Base-by-base conservation (phyloP, 2,797 vertebrate species). In the Dermochelys coriacea region DNA sequence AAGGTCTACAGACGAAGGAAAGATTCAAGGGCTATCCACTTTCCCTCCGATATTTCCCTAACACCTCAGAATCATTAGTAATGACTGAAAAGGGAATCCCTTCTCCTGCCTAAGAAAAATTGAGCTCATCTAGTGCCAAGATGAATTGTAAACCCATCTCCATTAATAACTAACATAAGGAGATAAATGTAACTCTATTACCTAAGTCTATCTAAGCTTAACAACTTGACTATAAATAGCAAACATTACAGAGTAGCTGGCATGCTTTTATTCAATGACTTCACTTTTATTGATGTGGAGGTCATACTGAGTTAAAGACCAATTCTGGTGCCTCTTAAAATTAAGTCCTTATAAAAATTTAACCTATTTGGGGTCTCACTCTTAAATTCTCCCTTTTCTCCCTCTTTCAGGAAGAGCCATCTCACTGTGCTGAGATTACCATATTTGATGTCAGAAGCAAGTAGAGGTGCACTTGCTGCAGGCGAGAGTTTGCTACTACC, bases 161-260 rank as follows among this genome's bases (percentile, higher is more conserved):
- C 21, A 64, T 95, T 82, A 18, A 92, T 96, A 94, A 95, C 84
- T 92, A 94, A 94, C 82, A 92, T 94, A 95, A 86, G 95, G 82
- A 97, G 82, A 90, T 93, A 95, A 96, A 92, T 88, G 91, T 92
- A 96, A 97, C 80, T 84, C 95, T 93, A 89, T 96, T 95, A 95
- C 85, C 88, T 96, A 95, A 95, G 84, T 93, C 93, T 85, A 93
- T 31, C 64, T 80, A 86, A 25, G 12, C 87, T 94, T 92, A 92
- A 94, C 74, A 93, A 64, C 59, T 93, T 94, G 85, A 80, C 91
- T 97, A 97, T 95, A 97, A 96, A 96, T 95, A 96, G 94, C 37
- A 84, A 94, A 59, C 80, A 96, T 97, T 94, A 97, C 95, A 74
- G 61, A 78, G 79, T 84, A 51, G n/a, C 77, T 97, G 96, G 96